phyloP scores from a whole-genome alignment of 1,140 invertebrate species.

The Diorhabda sublineata region DNA sequence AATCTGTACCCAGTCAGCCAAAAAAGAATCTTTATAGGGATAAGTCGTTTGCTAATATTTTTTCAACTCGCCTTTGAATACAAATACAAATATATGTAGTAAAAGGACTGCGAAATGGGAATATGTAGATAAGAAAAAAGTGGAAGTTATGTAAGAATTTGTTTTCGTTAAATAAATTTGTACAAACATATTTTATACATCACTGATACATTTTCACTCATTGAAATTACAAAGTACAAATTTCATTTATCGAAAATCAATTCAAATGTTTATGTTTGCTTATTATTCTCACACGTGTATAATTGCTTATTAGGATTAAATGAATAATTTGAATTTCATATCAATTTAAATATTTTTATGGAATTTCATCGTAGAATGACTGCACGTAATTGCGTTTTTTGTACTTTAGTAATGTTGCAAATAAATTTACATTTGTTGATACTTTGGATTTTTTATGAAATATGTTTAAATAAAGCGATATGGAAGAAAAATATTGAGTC shows the following conservation, averaged over 20 bases:
- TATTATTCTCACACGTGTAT: neutral
- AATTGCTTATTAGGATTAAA: neutral
- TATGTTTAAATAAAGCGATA: conserved; percentile 1
- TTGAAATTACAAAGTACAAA: neutral
- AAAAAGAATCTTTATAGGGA: too few relatives aligned
- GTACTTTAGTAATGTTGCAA: conserved; percentile 1
- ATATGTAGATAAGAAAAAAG: too few relatives aligned
- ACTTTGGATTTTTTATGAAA: neutral
- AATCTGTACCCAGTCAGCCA: too few relatives aligned
- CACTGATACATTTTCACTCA: too few relatives aligned
- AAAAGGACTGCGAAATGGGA: too few relatives aligned
- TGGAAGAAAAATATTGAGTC: neutral
- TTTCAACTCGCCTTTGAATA: too few relatives aligned
- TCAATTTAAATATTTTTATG: neutral
- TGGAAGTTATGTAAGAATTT: too few relatives aligned
- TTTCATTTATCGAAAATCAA: neutral
- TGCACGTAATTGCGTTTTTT: conserved; percentile 15
- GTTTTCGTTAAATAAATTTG: too few relatives aligned
- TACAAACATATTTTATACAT: too few relatives aligned
- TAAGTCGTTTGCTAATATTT: too few relatives aligned
- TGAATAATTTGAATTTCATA: neutral
- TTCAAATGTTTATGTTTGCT: neutral
- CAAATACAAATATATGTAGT: too few relatives aligned
- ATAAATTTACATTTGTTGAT: neutral
- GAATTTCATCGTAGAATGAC: conserved; percentile 17